These are phyloP conservation scores for Takifugu bimaculatus DNA, from an alignment of 2,113 vertebrate species.

Conservation along the genomic window DNA sequence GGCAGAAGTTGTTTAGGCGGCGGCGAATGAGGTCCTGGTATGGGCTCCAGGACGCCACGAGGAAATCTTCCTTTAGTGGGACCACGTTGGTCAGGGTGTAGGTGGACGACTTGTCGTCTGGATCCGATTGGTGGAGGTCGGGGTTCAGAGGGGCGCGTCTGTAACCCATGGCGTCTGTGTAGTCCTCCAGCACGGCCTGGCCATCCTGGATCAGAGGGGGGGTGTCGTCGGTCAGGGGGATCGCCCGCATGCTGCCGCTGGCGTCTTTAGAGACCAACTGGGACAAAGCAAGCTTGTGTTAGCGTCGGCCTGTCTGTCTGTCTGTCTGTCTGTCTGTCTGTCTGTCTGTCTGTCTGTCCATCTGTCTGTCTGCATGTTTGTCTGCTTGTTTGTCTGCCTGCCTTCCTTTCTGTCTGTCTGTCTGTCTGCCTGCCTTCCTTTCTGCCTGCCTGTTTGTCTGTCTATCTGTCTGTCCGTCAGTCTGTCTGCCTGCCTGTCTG, in stretches of 20 bases:
- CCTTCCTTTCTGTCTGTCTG: too few relatives aligned
- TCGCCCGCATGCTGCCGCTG: conserved; percentile 57
- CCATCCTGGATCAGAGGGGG: conserved; percentile 63
- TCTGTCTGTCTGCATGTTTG: too few relatives aligned
- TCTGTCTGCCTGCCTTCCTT: too few relatives aligned
- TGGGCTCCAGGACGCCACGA: conserved; percentile 61
- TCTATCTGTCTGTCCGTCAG: too few relatives aligned
- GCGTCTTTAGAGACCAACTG: conserved; percentile 63
- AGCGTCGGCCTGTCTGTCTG: neutral
- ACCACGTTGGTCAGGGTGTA: conserved; percentile 82
- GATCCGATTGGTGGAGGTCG: conserved; percentile 69
- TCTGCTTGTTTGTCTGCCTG: too few relatives aligned
- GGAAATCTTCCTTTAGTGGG: conserved; percentile 64
- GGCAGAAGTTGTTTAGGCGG: conserved; percentile 75
- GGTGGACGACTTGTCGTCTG: conserved; percentile 69
- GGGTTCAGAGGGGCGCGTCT: conserved; percentile 75
- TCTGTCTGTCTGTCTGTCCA: too few relatives aligned
- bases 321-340: too few relatives aligned
- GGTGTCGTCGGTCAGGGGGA: conserved; percentile 51
- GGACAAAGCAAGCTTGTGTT: neutral
- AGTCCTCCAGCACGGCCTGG: conserved; percentile 68
- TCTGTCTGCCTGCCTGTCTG: too few relatives aligned
- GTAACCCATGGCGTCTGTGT: conserved; percentile 62
- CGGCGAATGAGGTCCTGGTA: conserved; percentile 57
- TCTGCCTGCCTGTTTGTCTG: too few relatives aligned